These are phyloP conservation scores for Stenolophus ochropezus DNA, from an alignment of 2,888 invertebrate genomes.

Conservation along the genomic window DNA sequence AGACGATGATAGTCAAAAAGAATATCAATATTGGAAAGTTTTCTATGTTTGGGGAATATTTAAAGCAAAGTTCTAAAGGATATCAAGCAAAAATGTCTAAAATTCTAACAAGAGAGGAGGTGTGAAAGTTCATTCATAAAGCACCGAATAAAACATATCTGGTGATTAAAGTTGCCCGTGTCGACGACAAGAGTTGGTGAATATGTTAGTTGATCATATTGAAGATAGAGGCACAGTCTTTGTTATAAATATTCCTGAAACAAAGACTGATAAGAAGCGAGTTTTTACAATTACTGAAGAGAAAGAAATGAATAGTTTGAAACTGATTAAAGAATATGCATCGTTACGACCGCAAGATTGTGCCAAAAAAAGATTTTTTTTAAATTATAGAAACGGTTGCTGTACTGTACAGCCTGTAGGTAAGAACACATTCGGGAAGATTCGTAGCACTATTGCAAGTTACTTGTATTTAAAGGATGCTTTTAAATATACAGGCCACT, in stretches of 20 bases:
- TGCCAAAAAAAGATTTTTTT: not conserved
- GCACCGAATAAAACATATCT: not conserved
- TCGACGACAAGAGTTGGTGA: constrained; percentile 61
- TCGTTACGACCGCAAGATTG: not conserved
- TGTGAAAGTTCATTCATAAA: not conserved
- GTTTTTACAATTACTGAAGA: constrained; percentile 55
- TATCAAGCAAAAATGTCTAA: not conserved
- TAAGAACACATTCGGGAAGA: not conserved
- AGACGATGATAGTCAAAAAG: not conserved
- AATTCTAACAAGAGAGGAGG: not conserved
- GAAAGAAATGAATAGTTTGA: not conserved
- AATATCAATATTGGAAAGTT: not conserved
- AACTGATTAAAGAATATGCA: not conserved
- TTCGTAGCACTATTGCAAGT: not conserved
- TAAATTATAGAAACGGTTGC: not conserved
- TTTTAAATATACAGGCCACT: constrained; percentile 5
- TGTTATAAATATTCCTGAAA: constrained; percentile 60
- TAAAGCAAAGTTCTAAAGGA: not conserved
- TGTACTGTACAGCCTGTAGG: too few relatives aligned
- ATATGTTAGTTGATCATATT: constrained; percentile 60
- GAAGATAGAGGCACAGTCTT: constrained; percentile 59
- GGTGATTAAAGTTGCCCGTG: not conserved
- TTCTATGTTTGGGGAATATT: not conserved
- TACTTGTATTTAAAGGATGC: not conserved
- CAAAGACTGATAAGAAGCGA: constrained; percentile 58